Percentiles rank a stretch among this genome's conserved stretches.
phyloP scores from a whole-genome alignment of 2,113 vertebrate species.

The Alosa alosa region DNA sequence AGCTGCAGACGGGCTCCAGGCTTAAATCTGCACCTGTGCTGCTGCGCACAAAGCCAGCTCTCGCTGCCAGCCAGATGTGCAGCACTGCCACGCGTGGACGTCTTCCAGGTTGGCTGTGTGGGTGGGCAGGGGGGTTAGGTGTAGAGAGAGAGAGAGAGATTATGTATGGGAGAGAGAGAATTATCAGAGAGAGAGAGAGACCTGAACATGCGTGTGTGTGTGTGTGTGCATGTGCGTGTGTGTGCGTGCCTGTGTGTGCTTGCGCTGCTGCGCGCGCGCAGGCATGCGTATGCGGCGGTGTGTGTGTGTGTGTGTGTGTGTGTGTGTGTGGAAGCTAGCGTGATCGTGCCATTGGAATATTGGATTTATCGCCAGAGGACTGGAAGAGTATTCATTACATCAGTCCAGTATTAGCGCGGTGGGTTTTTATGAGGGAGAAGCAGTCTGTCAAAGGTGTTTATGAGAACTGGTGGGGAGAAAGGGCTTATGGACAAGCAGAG shows the following conservation, averaged over 20 bases:
- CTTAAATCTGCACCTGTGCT: slow-evolving; percentile 25
- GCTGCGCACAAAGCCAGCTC: not conserved
- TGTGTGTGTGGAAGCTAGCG: too few species aligned
- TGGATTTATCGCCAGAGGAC: not conserved
- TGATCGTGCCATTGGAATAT: not conserved
- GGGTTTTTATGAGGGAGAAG: not conserved
- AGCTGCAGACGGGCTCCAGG: not conserved
- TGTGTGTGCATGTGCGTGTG: slow-evolving; percentile 7
- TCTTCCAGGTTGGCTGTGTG: not conserved
- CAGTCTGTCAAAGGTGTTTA: slow-evolving; percentile 2
- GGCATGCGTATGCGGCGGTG: too few species aligned
- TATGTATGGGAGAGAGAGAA: too few species aligned
- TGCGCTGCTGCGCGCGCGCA: too few species aligned
- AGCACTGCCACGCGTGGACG: slow-evolving; percentile 27
- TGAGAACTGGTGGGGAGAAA: not conserved
- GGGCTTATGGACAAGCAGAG: not conserved
- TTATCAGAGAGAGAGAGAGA: too few species aligned
- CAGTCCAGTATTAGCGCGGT: not conserved
- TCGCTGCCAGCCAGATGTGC: slow-evolving; percentile 43
- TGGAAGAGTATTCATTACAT: slow-evolving; percentile 6
- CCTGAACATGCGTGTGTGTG: slow-evolving; percentile 11
- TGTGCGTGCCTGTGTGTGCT: not conserved
- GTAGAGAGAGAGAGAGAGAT: too few species aligned
- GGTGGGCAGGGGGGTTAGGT: slow-evolving; percentile 8
- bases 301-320: not conserved